Conservation (phyloP, 2,113 vertebrate species). For the Ranitomeya imitator region DNA sequence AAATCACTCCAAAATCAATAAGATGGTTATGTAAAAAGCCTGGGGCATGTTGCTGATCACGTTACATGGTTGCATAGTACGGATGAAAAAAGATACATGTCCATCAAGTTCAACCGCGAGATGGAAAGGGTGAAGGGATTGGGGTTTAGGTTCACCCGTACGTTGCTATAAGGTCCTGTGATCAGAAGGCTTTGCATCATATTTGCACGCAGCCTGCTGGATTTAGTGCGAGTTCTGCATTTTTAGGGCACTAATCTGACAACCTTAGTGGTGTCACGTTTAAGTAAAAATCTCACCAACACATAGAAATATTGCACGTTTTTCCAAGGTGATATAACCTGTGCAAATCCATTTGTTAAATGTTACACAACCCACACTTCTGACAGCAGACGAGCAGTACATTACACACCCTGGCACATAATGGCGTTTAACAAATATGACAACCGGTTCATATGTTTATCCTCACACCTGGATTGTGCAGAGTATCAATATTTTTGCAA, state of each 20-base stretch:
- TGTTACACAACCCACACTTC: constrained; percentile 8
- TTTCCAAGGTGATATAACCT: constrained; percentile 1
- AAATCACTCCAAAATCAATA: not conserved
- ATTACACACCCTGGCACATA: not conserved
- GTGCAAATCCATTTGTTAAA: constrained; percentile 11
- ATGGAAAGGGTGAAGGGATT: too few relatives aligned
- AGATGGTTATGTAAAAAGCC: not conserved
- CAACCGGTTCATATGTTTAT: not conserved
- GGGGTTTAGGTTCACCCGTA: too few relatives aligned
- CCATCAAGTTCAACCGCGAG: too few relatives aligned
- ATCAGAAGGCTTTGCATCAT: not conserved
- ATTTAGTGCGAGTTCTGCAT: not conserved
- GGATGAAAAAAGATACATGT: too few relatives aligned
- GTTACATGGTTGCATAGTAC: too few relatives aligned
- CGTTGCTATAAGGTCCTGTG: not conserved
- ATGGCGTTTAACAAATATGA: not conserved
- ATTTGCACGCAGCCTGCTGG: not conserved
- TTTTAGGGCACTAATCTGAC: not conserved
- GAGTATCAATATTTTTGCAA: too few relatives aligned
- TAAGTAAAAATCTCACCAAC: constrained; percentile 13
- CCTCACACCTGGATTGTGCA: not conserved
- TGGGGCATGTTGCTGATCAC: not conserved
- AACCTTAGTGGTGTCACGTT: not conserved
- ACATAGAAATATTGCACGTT: constrained; percentile 3
- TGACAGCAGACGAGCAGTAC: not conserved